A percentile compares a stretch with the other conserved stretches of the same genome.
Conservation (phyloP, 2,888 invertebrate species). For the Phaonia tiefii region DNA sequence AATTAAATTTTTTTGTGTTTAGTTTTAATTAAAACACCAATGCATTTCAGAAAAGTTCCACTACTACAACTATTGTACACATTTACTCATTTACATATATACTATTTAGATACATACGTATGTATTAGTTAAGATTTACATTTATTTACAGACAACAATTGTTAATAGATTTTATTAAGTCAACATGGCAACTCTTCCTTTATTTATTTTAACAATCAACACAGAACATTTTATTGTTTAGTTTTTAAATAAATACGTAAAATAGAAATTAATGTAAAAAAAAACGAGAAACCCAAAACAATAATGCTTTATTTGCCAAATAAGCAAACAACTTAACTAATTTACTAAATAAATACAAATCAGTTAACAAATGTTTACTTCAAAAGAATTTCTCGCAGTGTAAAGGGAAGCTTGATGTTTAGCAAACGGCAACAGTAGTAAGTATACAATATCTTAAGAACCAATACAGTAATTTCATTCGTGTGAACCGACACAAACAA, state of each 20-base stretch:
- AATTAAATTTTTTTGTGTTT: too few relatives aligned
- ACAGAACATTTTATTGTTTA: background rate
- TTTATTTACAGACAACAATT: background rate
- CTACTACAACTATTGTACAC: too few relatives aligned
- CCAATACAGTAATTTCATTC: too few relatives aligned
- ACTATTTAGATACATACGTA: too few relatives aligned
- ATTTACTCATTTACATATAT: too few relatives aligned
- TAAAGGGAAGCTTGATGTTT: background rate
- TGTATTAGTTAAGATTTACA: background rate
- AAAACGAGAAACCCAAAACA: background rate
- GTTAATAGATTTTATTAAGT: background rate
- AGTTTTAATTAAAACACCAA: too few relatives aligned
- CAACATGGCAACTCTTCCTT: constrained; percentile 13
- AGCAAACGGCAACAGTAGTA: too few relatives aligned
- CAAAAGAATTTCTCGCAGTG: background rate
- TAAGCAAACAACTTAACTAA: constrained; percentile 47
- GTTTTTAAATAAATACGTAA: background rate
- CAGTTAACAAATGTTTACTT: background rate
- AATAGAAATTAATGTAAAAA: background rate
- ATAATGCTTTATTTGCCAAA: constrained; percentile 55
- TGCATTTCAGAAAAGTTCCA: too few relatives aligned
- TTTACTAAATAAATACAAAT: constrained; percentile 15
- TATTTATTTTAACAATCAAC: constrained; percentile 28
- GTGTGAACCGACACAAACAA: too few relatives aligned
- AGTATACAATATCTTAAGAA: too few relatives aligned